Evolutionary conservation across 2,797 vertebrate species (phyloP).

Genomic region (Syngnathus rostellatus): DNA sequence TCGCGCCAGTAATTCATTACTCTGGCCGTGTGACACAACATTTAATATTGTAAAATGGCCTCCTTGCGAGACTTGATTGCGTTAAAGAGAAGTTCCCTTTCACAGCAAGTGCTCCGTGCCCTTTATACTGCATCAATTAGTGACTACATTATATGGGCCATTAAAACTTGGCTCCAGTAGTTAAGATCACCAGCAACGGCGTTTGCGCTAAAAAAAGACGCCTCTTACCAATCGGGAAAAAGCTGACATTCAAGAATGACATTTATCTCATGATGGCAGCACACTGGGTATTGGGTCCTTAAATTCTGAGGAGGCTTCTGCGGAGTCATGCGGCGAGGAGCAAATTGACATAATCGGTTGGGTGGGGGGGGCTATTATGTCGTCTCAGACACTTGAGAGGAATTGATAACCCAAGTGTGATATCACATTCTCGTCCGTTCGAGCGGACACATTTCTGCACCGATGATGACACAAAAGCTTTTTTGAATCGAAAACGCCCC

Average conservation of each 20-base stretch:
- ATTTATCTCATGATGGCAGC: constrained; percentile 42
- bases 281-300: constrained; percentile 30
- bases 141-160: constrained; percentile 58
- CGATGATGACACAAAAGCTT: constrained; percentile 26
- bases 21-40: constrained; percentile 9
- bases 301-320: constrained; percentile 26
- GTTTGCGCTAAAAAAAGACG: constrained; percentile 23
- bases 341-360: constrained; percentile 52
- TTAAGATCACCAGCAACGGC: constrained; percentile 47
- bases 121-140: constrained; percentile 64
- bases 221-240: constrained; percentile 28
- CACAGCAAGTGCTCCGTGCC: constrained; percentile 39
- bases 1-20: constrained; percentile 13
- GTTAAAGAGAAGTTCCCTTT: constrained; percentile 25
- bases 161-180: constrained; percentile 58
- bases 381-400: constrained; percentile 52
- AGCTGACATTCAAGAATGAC: constrained; percentile 48
- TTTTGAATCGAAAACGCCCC: constrained; percentile 39
- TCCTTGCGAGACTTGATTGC: constrained; percentile 10
- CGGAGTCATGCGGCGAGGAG: constrained; percentile 17
- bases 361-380: constrained; percentile 53
- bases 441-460: constrained; percentile 25
- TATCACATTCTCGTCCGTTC: constrained; percentile 41
- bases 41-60: constrained; percentile 13
- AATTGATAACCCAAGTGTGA: constrained; percentile 60